phyloP scores from a whole-genome alignment of 1,140 invertebrate species.

The Pseudachorutes palmiensis region DNA sequence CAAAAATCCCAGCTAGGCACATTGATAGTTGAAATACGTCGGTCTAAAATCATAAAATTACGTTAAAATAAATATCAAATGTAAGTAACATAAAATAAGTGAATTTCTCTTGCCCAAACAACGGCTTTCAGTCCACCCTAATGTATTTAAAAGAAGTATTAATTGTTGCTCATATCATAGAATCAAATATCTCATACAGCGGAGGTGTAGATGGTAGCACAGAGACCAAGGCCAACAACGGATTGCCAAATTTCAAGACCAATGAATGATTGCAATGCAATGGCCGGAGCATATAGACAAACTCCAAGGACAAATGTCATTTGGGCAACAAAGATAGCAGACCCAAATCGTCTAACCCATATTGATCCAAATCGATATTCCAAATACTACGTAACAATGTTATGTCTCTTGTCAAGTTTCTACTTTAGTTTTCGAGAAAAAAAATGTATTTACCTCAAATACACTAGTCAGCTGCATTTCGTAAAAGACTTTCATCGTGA shows the following conservation, averaged over 20 bases:
- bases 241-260: constrained; percentile 33
- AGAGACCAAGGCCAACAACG: constrained; percentile 33
- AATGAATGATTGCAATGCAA: constrained; percentile 33
- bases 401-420: no score
- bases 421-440: no score
- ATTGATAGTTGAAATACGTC: not conserved
- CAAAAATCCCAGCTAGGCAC: not conserved
- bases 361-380: constrained; percentile 31
- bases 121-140: constrained; percentile 16
- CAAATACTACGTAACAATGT: no score
- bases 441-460: constrained; percentile 27
- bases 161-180: not conserved
- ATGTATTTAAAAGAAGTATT: not conserved
- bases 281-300: constrained; percentile 34
- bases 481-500: constrained; percentile 36
- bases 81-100: not conserved
- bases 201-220: constrained; percentile 37
- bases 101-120: not conserved
- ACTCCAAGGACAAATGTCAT: constrained; percentile 37
- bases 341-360: constrained; percentile 30
- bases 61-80: not conserved
- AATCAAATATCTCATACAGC: constrained; percentile 19
- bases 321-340: constrained; percentile 36
- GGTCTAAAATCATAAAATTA: not conserved
- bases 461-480: constrained; percentile 38